These are phyloP conservation scores for Folsomia candida DNA, from an alignment of 2,888 invertebrate species.

Conservation along the genomic window DNA sequence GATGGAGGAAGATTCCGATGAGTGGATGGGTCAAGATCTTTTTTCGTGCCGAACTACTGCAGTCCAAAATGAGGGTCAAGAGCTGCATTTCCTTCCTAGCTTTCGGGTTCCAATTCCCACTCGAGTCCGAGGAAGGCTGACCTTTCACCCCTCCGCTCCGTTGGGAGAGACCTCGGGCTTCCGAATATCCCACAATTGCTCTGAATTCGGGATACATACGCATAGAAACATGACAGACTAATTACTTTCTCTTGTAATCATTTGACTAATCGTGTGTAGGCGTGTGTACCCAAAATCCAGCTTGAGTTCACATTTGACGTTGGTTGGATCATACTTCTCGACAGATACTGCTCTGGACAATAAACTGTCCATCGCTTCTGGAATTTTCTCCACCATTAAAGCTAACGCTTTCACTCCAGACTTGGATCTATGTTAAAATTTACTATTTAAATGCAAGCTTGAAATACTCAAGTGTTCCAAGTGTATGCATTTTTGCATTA, in stretches of 20 bases:
- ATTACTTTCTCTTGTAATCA: too few species aligned
- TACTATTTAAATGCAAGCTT: not conserved
- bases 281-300: conserved; percentile 50
- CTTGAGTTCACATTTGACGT: conserved; percentile 48
- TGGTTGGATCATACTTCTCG: conserved; percentile 47
- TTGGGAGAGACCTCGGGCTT: conserved; percentile 38
- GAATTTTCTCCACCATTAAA: conserved; percentile 48
- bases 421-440: conserved; percentile 37
- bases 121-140: conserved; percentile 3
- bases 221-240: too few species aligned
- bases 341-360: conserved; percentile 45
- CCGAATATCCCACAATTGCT: conserved; percentile 48
- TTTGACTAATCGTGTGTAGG: too few species aligned
- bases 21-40: conserved; percentile 49
- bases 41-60: conserved; percentile 46
- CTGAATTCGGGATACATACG: conserved; percentile 25
- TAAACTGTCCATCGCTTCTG: conserved; percentile 49
- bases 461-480: not conserved
- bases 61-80: conserved; percentile 44
- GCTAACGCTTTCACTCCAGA: conserved; percentile 46
- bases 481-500: not conserved
- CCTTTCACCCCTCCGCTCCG: conserved; percentile 24
- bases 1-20: conserved; percentile 46
- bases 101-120: conserved; percentile 30
- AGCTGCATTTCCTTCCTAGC: conserved; percentile 46